Evolutionary conservation across 2,888 invertebrate species (phyloP).

Genomic region (Drosophila lacicola): DNA sequence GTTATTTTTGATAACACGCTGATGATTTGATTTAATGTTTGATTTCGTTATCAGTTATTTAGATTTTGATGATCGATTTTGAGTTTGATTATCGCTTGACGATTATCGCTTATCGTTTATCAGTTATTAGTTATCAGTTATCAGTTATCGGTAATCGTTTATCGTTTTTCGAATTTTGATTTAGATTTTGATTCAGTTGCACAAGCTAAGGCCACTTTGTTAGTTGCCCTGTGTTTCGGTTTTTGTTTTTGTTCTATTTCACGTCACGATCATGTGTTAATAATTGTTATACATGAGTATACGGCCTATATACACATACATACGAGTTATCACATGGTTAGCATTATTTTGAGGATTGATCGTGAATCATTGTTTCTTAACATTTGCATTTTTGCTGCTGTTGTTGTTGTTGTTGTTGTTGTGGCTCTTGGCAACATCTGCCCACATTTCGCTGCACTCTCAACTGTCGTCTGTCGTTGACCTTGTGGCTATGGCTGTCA

Average conservation of each 20-base stretch:
- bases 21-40: conserved; percentile 24
- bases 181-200: conserved; percentile 70
- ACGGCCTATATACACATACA: conserved; percentile 73
- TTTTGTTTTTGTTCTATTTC: conserved; percentile 26
- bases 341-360: conserved; percentile 46
- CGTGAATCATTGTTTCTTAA: conserved; percentile 45
- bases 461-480: conserved; percentile 63
- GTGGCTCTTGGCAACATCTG: conserved; percentile 45
- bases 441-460: conserved; percentile 65
- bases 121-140: conserved; percentile 42
- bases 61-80: neutral
- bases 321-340: conserved; percentile 74
- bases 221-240: conserved; percentile 59
- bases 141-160: conserved; percentile 39
- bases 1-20: conserved; percentile 27
- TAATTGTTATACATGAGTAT: conserved; percentile 70
- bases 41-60: conserved; percentile 12
- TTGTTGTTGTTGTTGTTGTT: neutral
- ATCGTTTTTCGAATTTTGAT: conserved; percentile 50
- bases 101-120: conserved; percentile 41
- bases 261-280: conserved; percentile 60
- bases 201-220: conserved; percentile 77
- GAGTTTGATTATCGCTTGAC: conserved; percentile 42
- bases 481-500: conserved; percentile 25
- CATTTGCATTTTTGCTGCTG: conserved; percentile 6